Evolutionary conservation across 2,888 invertebrate species (phyloP).

Genomic region (Phoenoteleia sp.): DNA sequence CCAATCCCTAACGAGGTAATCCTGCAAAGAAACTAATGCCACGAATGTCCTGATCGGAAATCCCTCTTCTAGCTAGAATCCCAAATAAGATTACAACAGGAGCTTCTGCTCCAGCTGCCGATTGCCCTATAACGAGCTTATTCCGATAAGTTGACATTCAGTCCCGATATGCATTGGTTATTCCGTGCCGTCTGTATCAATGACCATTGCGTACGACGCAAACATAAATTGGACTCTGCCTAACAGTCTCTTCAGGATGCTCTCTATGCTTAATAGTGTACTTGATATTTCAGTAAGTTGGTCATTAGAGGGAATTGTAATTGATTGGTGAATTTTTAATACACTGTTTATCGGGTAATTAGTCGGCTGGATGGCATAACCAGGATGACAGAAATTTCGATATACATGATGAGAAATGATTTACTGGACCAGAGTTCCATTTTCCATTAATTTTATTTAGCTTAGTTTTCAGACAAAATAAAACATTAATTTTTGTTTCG

Average conservation of each 20-base stretch:
- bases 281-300: conserved; percentile 49
- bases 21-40: conserved; percentile 45
- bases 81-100: conserved; percentile 70
- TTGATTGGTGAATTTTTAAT: conserved; percentile 47
- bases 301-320: conserved; percentile 32
- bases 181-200: conserved; percentile 49
- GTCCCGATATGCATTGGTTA: conserved; percentile 51
- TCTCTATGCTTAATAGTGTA: conserved; percentile 24
- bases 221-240: conserved; percentile 30
- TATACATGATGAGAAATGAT: not conserved
- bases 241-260: conserved; percentile 38
- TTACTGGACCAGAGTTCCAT: no score
- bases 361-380: not conserved
- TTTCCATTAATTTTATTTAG: no score
- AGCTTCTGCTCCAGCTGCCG: conserved; percentile 63
- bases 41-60: conserved; percentile 62
- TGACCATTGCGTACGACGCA: conserved; percentile 21
- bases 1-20: conserved; percentile 62
- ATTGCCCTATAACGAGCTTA: conserved; percentile 67
- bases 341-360: not conserved
- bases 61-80: conserved; percentile 65
- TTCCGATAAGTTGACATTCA: conserved; percentile 59
- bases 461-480: no score
- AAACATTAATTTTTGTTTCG: no score
- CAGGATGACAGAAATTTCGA: not conserved